Evolutionary conservation across 2,888 invertebrate species (phyloP).

Genomic region (Apodemia mormo): DNA sequence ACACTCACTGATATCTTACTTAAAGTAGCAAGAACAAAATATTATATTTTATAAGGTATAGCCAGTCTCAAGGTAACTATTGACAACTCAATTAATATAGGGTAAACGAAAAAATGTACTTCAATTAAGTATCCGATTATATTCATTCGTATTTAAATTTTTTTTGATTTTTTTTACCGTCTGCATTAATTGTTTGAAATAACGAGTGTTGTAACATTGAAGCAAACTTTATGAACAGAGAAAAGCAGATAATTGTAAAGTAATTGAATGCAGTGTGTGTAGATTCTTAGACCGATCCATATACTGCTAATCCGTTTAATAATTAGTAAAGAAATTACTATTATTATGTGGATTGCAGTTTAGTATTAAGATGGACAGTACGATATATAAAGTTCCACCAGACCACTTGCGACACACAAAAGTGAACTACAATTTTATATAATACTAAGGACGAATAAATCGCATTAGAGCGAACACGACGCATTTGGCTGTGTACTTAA

Average conservation of each 20-base stretch:
- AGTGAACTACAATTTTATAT: conserved; percentile 44
- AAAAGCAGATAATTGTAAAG: neutral
- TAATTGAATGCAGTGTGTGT: conserved; percentile 12
- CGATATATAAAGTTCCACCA: conserved; percentile 68
- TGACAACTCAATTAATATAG: no score
- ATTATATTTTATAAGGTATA: neutral
- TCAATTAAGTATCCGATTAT: no score
- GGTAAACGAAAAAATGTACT: no score
- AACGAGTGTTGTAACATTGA: neutral
- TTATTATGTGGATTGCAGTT: conserved; percentile 57
- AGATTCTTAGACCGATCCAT: conserved; percentile 44
- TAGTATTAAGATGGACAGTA: conserved; percentile 74
- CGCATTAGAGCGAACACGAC: conserved; percentile 53
- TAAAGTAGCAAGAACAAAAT: neutral
- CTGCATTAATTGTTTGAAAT: neutral
- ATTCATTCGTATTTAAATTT: no score
- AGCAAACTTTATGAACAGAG: neutral
- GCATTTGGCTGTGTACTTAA: conserved; percentile 67
- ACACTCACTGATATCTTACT: conserved; percentile 17
- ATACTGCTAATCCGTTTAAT: conserved; percentile 56
- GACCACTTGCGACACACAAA: conserved; percentile 80
- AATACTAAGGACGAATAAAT: conserved; percentile 23
- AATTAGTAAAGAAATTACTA: conserved; percentile 45
- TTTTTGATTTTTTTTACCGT: neutral
- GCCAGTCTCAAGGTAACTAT: neutral